phyloP scores from a whole-genome alignment of 2,797 vertebrate species.

The Sorex maritimensis region DNA sequence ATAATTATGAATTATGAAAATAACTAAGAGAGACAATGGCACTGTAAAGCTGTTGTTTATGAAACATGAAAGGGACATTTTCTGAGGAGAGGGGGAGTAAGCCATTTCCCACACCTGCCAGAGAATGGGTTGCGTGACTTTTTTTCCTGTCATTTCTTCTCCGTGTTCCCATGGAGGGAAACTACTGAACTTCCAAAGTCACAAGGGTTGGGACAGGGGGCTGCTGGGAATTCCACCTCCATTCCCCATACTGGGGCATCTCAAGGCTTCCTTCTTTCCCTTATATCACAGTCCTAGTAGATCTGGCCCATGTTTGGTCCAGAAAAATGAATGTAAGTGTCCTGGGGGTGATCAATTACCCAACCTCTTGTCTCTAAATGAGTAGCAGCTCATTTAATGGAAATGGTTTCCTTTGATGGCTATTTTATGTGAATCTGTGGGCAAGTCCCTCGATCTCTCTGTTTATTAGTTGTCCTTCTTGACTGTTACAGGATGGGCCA shows the following conservation, averaged over 20 bases:
- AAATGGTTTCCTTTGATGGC: neutral
- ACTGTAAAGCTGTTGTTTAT: conserved; percentile 86
- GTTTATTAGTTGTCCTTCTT: neutral
- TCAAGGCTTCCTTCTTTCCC: too few relatives aligned
- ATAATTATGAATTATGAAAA: conserved; percentile 93
- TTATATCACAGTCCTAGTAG: too few relatives aligned
- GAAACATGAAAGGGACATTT: conserved; percentile 86
- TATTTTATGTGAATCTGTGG: neutral
- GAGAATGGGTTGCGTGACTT: neutral
- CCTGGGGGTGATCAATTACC: conserved; percentile 10
- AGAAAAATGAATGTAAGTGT: neutral
- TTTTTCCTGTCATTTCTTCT: too few relatives aligned
- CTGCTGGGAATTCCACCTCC: too few relatives aligned
- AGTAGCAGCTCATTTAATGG: neutral
- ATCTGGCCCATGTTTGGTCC: too few relatives aligned
- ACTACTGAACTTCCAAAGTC: too few relatives aligned
- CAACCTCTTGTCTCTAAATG: conserved; percentile 35
- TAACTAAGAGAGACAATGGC: conserved; percentile 88
- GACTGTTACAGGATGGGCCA: neutral
- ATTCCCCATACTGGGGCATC: too few relatives aligned
- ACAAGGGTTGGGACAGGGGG: too few relatives aligned
- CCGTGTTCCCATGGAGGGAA: too few relatives aligned
- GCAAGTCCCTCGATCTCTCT: neutral
- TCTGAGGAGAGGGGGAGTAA: conserved; percentile 77
- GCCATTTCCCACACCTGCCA: conserved; percentile 85